These are phyloP conservation scores for Pachyseris speciosa DNA, from an alignment of 64 coral and sea anemone species.

Conservation along the genomic window DNA sequence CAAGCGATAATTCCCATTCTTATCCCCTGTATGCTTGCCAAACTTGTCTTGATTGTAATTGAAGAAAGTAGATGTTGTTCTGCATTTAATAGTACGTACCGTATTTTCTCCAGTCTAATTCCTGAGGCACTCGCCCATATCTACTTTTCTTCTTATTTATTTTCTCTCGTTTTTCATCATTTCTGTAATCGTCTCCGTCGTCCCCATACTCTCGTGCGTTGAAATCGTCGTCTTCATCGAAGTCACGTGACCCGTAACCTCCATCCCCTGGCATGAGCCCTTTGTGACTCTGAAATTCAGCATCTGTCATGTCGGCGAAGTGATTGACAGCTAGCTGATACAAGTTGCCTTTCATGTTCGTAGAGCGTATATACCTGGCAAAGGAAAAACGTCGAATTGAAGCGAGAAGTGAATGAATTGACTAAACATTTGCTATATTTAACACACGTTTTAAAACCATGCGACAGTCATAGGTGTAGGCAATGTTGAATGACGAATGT, in stretches of 20 bases:
- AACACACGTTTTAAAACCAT: too few relatives aligned
- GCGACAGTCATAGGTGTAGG: too few relatives aligned
- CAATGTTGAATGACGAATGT: too few relatives aligned
- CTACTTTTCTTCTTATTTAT: slow-evolving; percentile 16
- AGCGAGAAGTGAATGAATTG: not conserved
- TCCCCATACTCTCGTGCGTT: not conserved
- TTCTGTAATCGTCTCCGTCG: not conserved
- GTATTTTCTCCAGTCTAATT: slow-evolving; percentile 73
- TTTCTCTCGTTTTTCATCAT: not conserved
- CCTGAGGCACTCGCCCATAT: slow-evolving; percentile 27
- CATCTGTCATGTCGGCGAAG: slow-evolving; percentile 77
- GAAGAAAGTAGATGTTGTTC: too few relatives aligned
- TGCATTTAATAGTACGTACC: slow-evolving; percentile 1
- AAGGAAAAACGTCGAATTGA: not conserved
- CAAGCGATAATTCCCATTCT: too few relatives aligned
- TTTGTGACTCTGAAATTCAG: slow-evolving; percentile 69
- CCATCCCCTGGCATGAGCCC: slow-evolving; percentile 53
- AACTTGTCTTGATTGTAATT: too few relatives aligned
- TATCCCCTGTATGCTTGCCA: too few relatives aligned
- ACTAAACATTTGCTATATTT: too few relatives aligned
- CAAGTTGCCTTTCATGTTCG: slow-evolving; percentile 56
- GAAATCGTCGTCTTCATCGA: not conserved
- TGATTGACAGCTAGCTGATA: slow-evolving; percentile 70
- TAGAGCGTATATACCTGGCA: slow-evolving; percentile 69
- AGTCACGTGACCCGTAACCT: slow-evolving; percentile 23